Conservation (phyloP, 2,888 invertebrate genomes). For the Acrobasis consociella region DNA sequence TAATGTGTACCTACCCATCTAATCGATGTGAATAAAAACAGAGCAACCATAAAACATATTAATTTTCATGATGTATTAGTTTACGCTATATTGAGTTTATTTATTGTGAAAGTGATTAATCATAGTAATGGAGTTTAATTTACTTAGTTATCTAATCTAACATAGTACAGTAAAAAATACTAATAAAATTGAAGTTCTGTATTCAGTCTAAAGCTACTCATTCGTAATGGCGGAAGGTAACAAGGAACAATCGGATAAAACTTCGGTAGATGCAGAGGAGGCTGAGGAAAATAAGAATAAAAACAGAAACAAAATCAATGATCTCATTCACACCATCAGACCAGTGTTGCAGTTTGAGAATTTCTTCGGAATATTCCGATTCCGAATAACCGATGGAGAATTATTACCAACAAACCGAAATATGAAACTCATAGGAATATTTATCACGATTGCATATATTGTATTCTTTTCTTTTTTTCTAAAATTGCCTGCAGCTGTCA, state of each 20-base stretch:
- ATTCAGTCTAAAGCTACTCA: background rate
- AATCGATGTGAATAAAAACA: background rate
- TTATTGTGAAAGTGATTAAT: slow-evolving; percentile 31
- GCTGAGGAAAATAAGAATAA: slow-evolving; percentile 22
- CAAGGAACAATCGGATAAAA: slow-evolving; percentile 22
- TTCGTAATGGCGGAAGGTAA: slow-evolving; percentile 14
- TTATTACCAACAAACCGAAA: slow-evolving; percentile 37
- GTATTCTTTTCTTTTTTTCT: slow-evolving; percentile 32
- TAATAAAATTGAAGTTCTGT: background rate
- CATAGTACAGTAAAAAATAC: slow-evolving; percentile 13
- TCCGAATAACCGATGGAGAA: slow-evolving; percentile 37
- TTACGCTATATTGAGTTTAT: background rate
- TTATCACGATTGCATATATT: slow-evolving; percentile 33
- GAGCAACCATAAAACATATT: background rate
- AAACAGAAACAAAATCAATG: slow-evolving; percentile 30
- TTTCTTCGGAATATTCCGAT: slow-evolving; percentile 52
- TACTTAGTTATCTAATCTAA: slow-evolving; percentile 20
- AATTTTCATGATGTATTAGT: background rate
- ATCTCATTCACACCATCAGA: slow-evolving; percentile 38
- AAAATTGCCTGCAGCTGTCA: slow-evolving; percentile 29
- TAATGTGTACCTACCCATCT: too few relatives aligned
- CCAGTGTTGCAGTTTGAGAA: slow-evolving; percentile 45
- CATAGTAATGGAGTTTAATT: slow-evolving; percentile 33
- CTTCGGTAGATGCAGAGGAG: slow-evolving; percentile 16
- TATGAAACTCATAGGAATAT: slow-evolving; percentile 43